phyloP scores from a whole-genome alignment of 2,113 vertebrate genomes.

The Forbesichthys agassizii region DNA sequence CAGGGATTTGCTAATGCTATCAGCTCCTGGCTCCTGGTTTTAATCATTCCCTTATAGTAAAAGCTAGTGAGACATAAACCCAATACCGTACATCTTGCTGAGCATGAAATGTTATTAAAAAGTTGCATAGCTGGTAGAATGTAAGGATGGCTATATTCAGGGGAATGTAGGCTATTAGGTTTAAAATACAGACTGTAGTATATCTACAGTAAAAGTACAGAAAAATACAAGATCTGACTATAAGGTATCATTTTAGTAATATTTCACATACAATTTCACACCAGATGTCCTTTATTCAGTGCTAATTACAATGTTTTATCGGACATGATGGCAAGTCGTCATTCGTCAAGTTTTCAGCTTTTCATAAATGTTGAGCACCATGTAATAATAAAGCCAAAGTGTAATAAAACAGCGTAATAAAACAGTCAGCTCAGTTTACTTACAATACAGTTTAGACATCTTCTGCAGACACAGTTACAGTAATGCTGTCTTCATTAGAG shows the following conservation, averaged over 20 bases:
- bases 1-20: constrained; percentile 56
- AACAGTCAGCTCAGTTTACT: not conserved
- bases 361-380: constrained; percentile 1
- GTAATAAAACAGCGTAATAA: not conserved
- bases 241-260: not conserved
- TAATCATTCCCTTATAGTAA: constrained; percentile 67
- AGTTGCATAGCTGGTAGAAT: constrained; percentile 66
- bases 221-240: no score
- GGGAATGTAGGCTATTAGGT: constrained; percentile 26
- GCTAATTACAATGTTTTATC: constrained; percentile 18
- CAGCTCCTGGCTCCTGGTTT: constrained; percentile 61
- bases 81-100: constrained; percentile 65
- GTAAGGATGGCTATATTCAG: constrained; percentile 34
- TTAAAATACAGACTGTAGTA: constrained; percentile 25
- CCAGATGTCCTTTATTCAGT: constrained; percentile 15
- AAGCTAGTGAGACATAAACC: constrained; percentile 57
- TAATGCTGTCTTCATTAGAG: constrained; percentile 1
- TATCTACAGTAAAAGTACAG: not conserved
- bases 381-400: not conserved
- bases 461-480: not conserved
- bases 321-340: constrained; percentile 17
- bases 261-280: not conserved
- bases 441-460: not conserved
- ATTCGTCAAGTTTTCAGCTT: constrained; percentile 37
- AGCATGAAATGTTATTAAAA: constrained; percentile 72